Evolutionary conservation across 2,113 vertebrate species (phyloP), one percentile per base, ranked within the genome.

Genomic region (Pygoscelis adeliae): DNA sequence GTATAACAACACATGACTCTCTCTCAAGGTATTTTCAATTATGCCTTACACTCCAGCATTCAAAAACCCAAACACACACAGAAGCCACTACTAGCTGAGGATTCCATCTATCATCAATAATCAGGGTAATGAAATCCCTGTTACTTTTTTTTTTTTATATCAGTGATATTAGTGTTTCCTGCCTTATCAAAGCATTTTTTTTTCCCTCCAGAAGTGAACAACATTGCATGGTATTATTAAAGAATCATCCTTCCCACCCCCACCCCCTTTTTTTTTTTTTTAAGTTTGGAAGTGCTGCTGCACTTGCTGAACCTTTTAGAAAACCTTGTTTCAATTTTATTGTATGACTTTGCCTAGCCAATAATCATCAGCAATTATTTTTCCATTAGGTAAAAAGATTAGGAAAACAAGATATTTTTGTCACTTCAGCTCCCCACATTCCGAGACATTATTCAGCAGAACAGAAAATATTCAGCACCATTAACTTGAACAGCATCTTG

Each of bases 341-440:
- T 94, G 63, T 53, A 67, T 72, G 78, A 93, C 56, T 73, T 40
- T 36, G 5, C 19, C 82, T 46, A 18, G 89, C 50, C 76, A 94
- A 69, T 89, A 77, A 94, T 90, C 73, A 91, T 53, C 87, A 87
- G 16, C 89, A 94, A 92, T 94, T 83, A 93, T 84, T 90, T 93
- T 53, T 32, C 44, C 11, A 42, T 70, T 72, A 55, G 23, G 32
- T 34, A 44, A 69, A 83, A 42, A 12, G 13, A 34, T 32, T 26
- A 34, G 22, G 53, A 66, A 77, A 58, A 15, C 0, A 1, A n/a
- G 2, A 49, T 14, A 53, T 21, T 27, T 32, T 47, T 44, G 19
- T 34, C 17, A 55, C n/a, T 71, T 89, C 15, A 72, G 15, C 14
- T 83, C 46, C n/a, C 6, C n/a, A 49, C 21, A 16, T 66, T 53